Evolutionary conservation across 2,888 invertebrate genomes (phyloP), one percentile per base, ranked within the genome.

Genomic region (Smittia aterrima): DNA sequence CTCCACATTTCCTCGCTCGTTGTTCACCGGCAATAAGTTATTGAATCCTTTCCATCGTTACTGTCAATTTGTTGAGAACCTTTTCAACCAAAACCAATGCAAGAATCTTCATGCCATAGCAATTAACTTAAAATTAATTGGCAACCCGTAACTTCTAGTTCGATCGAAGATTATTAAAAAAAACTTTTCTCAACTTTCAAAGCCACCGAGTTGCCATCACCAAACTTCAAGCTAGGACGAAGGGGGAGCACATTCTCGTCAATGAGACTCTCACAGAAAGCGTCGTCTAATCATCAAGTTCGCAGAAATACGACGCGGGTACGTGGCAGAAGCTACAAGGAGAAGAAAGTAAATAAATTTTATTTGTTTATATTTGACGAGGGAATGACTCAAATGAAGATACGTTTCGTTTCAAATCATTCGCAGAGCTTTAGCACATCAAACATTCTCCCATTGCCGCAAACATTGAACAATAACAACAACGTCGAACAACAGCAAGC

Each of bases 261-360:
- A 4, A 86, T 87, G 79, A 82, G 87, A 40, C 80, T 87, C 6
- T 85, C 87, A 0, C 86, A 86, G 76, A 84, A 84, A 77, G 79
- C 82, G 25, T 82, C 82, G 70, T 81, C 80, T 74, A 85, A 85
- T 79, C 86, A 86, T 79, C 86, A 86, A 1, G 85, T 87, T 18
- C 80, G 87, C 16, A 81, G 87, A 62, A 87, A 87, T 76, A 87
- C 87, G 7, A 87, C 87, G 2, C 82, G 86, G 75, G 86, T 85
- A 7, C 80, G 83, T 16, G 82, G 78, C 66, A 80, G 82, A 53
- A 82, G 82, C 75, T 83, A 82, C 77, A 80, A 81, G 54, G 83
- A 83, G 75, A 83, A 83, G 76, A 82, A 83, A 79, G 83, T 82
- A 41, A 70, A 9, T 16, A 47, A 47, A 6, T 2, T 47, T 13